Evolutionary conservation across 2,888 invertebrate species (phyloP), one percentile per base, ranked within the genome.

Genomic region (Plemyria rubiginata): DNA sequence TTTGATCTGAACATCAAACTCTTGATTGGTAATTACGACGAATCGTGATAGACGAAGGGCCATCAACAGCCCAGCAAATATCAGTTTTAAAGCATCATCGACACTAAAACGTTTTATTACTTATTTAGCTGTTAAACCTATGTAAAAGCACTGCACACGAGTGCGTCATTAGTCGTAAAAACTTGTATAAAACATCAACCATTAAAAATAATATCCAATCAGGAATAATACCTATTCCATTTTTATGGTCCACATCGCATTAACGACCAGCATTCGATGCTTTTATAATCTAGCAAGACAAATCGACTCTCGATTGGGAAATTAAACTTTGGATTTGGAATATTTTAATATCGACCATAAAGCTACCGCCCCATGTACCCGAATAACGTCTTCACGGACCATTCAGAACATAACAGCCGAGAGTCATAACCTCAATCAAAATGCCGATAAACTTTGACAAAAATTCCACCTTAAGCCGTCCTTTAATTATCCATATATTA

Each of bases 401-500:
- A 74, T 84, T 78, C 77, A 77, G 78, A 77, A 76, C 70, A 70
- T 74, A 74, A 62, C 69, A 48, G 60, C 60, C 64, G 53, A 53
- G 72, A 85, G 86, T 86, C 88, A 82, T 92, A 90, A 92, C 90
- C 92, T 92, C 91, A 90, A 92, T 92, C 92, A 92, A 87, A 92
- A 90, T 73, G 85, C 82, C 88, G 83, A 92, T 92, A 92, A 89
- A 92, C 80, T 89, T 91, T 92, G 92, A 90, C 92, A 92, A 92
- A 90, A 91, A 92, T 90, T 92, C 90, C 88, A 88, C 84, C 82
- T 87, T 91, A 92, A 90, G 88, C 89, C 88, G 87, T 86, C 86
- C 87, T 91, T 91, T 92, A 90, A 92, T 92, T 91, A 91, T 91
- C 89, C 88, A 92, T 92, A 92, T 90, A 90, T 92, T 91, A 90